Evolutionary conservation across 2,797 vertebrate genomes (phyloP), one percentile per base, ranked within the genome.

Genomic region (Ceryle rudis): DNA sequence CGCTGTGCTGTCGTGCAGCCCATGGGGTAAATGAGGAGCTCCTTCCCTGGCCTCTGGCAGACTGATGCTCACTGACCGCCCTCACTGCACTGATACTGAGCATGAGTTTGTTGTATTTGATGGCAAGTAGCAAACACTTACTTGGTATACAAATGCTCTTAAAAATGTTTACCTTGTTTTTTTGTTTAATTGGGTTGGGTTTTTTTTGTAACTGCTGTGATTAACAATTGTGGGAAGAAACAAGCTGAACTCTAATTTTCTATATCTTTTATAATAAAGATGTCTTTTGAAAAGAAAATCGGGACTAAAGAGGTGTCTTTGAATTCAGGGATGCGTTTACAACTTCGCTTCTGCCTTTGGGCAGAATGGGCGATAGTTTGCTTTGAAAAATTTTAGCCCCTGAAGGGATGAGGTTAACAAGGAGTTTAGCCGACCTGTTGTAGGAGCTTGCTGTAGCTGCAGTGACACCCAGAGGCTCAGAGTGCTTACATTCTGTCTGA

Each of bases 211-310:
- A 95, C 65, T 96, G 69, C 74, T 95, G 80, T 46, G 3, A 92
- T 94, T 96, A 93, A 93, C 47, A 17, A 17, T 61, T 92, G 83
- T 93, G 86, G 86, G 86, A 65, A 92, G 51, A 79, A 90, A 89
- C 35, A 90, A 86, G 44, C 51, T 90, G 64, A 70, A 90, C 74
- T 92, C 67, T 82, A 86, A 92, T 96, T 96, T 97, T 94, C 96
- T 97, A 77, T 93, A 61, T 74, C 64, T 96, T 97, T 97, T 96
- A 86, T 95, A 97, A 97, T 97, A 97, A 97, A 97, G 77, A 25
- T 83, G 33, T 87, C 44, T 95, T 95, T 80, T 71, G 85, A 93
- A 93, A 88, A 89, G 33, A 86, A 51, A 12, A 3, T 4, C 28
- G 31, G 20, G 57, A 78, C 49, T 87, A 4, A 52, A 73, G 33